A percentile compares a stretch with the other conserved stretches of the same genome.
These are phyloP conservation scores for Drosophila bifasciata DNA, from an alignment of 1,140 invertebrate genomes.

Conservation along the genomic window DNA sequence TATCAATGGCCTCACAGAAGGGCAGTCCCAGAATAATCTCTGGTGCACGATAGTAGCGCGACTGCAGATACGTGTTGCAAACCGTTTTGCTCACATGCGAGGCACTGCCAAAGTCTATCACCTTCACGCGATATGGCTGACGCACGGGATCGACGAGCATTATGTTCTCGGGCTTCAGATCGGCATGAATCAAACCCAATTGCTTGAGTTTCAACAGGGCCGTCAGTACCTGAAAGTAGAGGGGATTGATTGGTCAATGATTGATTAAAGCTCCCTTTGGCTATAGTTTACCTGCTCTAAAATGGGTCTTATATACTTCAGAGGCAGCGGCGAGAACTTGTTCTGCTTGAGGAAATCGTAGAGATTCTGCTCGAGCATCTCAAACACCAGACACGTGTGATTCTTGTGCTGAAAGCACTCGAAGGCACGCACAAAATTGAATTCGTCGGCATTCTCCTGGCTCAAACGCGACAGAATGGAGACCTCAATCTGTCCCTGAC, in stretches of 20 bases:
- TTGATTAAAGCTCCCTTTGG: neutral
- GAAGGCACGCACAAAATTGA: conserved; percentile 99
- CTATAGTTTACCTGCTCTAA: conserved; percentile 93
- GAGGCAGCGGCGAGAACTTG: conserved; percentile 98
- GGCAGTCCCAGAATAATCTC: conserved; percentile 99
- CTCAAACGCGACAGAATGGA: conserved; percentile 98
- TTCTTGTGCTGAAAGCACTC: conserved; percentile 99
- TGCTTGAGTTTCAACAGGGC: conserved; percentile 98
- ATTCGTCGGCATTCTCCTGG: conserved; percentile 99
- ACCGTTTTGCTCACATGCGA: conserved; percentile 99
- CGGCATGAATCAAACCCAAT: conserved; percentile 99
- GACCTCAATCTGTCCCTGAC: conserved; percentile 99
- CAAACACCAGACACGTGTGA: conserved; percentile 99
- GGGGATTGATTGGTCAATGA: neutral
- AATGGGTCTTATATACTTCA: conserved; percentile 99
- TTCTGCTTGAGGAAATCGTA: conserved; percentile 99
- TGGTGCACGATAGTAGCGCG: conserved; percentile 99
- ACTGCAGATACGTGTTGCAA: conserved; percentile 99
- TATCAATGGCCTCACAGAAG: conserved; percentile 99
- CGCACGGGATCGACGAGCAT: conserved; percentile 99
- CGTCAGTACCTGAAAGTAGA: conserved; percentile 88
- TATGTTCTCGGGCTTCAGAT: conserved; percentile 99
- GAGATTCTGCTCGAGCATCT: conserved; percentile 99
- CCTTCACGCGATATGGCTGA: conserved; percentile 98
- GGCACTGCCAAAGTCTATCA: conserved; percentile 99